These are phyloP conservation scores for Metalampra italica DNA, from an alignment of 2,888 invertebrate species.

Conservation along the genomic window DNA sequence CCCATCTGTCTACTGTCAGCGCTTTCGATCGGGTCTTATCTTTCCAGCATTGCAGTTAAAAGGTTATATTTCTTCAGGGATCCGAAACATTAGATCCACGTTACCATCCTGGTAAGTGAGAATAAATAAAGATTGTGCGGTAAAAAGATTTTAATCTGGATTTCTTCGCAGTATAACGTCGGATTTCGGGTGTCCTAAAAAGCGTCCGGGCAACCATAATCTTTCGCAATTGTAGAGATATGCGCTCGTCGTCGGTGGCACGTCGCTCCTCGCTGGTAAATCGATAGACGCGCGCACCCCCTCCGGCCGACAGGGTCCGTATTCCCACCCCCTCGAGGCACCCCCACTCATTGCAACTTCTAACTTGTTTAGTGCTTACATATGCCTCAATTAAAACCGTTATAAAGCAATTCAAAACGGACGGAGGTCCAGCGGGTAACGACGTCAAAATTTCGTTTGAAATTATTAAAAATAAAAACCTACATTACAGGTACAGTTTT, in stretches of 20 bases:
- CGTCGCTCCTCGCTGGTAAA: conserved; percentile 43
- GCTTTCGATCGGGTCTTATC: background rate
- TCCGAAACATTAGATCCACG: too few species aligned
- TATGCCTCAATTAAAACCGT: conserved; percentile 26
- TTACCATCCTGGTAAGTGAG: background rate
- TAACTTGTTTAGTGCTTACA: conserved; percentile 36
- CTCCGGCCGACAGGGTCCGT: conserved; percentile 15
- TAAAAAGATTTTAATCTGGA: background rate
- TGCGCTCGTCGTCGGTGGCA: conserved; percentile 29
- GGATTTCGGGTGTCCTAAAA: conserved; percentile 7
- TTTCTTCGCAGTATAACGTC: background rate
- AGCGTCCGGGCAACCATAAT: conserved; percentile 21
- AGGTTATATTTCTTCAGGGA: background rate
- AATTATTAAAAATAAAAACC: background rate
- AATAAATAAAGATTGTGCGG: background rate
- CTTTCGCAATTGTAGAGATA: conserved; percentile 37
- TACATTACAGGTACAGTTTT: too few species aligned
- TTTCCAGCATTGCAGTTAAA: background rate
- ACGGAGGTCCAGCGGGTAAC: background rate
- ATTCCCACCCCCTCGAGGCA: conserved; percentile 17
- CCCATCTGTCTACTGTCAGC: background rate
- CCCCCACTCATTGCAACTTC: conserved; percentile 38
- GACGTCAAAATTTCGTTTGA: background rate
- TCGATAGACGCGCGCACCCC: conserved; percentile 73
- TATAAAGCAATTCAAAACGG: background rate